Evolutionary conservation across 2,113 vertebrate species (phyloP).

Genomic region (Clarias magur): DNA sequence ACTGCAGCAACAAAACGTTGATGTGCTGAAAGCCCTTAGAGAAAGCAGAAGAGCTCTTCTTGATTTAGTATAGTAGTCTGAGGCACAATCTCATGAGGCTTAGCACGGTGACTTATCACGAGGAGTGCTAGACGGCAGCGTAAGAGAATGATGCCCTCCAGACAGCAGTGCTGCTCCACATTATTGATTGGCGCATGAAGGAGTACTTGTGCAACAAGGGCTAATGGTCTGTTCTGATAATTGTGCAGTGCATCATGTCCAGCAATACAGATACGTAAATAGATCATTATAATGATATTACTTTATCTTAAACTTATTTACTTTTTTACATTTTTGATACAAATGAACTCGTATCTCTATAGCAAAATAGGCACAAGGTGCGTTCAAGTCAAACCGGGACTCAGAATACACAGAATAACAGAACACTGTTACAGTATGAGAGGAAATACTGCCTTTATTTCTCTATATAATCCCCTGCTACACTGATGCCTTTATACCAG

Average conservation of each 20-base stretch:
- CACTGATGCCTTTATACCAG: too few relatives aligned
- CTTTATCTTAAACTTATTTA: not conserved
- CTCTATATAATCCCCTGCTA: too few relatives aligned
- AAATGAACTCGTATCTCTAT: too few relatives aligned
- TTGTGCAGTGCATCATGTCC: slow-evolving; percentile 64
- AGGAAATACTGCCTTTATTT: too few relatives aligned
- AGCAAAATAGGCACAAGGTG: too few relatives aligned
- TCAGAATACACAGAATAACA: too few relatives aligned
- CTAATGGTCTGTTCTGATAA: slow-evolving; percentile 72
- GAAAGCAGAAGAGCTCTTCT: slow-evolving; percentile 56
- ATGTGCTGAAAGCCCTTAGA: slow-evolving; percentile 26
- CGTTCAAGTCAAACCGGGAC: too few relatives aligned
- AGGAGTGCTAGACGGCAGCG: slow-evolving; percentile 65
- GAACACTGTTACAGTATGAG: too few relatives aligned
- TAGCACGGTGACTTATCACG: slow-evolving; percentile 71
- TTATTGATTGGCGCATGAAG: slow-evolving; percentile 75
- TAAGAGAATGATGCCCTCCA: slow-evolving; percentile 62
- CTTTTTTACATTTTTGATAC: slow-evolving; percentile 3
- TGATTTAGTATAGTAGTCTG: slow-evolving; percentile 51
- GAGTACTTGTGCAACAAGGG: slow-evolving; percentile 74
- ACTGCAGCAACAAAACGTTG: slow-evolving; percentile 10
- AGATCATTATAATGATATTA: slow-evolving; percentile 52
- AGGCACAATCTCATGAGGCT: slow-evolving; percentile 59
- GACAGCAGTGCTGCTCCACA: slow-evolving; percentile 20
- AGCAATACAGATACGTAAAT: slow-evolving; percentile 58